These are phyloP conservation scores for Sinella curviseta DNA, from an alignment of 1,140 invertebrate genomes.

Conservation along the genomic window DNA sequence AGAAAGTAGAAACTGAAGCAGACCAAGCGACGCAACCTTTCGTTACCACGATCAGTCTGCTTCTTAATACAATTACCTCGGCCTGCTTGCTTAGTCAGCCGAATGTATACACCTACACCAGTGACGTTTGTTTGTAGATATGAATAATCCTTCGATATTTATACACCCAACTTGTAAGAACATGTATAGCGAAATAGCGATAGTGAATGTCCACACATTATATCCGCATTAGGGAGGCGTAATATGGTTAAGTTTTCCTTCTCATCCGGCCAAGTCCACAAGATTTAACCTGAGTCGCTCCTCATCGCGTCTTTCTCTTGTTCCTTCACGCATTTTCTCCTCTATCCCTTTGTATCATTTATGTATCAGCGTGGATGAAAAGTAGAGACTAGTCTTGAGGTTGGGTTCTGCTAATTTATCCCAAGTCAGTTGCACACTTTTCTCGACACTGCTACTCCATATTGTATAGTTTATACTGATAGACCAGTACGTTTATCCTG, in stretches of 20 bases:
- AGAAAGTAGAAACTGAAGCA: background rate
- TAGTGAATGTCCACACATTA: background rate
- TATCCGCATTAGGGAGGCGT: background rate
- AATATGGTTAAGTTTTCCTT: background rate
- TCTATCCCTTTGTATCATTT: no score
- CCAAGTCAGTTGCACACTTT: conserved; percentile 39
- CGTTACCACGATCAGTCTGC: background rate
- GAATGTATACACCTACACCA: background rate
- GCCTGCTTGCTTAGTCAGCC: background rate
- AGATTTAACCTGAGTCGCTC: background rate
- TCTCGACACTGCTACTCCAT: background rate
- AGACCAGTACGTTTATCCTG: no score
- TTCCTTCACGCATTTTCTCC: background rate
- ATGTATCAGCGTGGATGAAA: background rate
- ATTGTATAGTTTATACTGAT: background rate
- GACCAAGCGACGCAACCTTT: no score
- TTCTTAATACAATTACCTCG: conserved; percentile 18
- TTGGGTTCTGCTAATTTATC: conserved; percentile 38
- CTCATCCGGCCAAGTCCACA: background rate
- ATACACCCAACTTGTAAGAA: no score
- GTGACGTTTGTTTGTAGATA: background rate
- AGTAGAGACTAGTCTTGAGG: background rate
- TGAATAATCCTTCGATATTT: background rate
- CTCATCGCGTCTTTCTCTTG: background rate
- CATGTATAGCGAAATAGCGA: background rate